phyloP scores from a whole-genome alignment of 2,888 invertebrate genomes.

The Ferrisia virgata region DNA sequence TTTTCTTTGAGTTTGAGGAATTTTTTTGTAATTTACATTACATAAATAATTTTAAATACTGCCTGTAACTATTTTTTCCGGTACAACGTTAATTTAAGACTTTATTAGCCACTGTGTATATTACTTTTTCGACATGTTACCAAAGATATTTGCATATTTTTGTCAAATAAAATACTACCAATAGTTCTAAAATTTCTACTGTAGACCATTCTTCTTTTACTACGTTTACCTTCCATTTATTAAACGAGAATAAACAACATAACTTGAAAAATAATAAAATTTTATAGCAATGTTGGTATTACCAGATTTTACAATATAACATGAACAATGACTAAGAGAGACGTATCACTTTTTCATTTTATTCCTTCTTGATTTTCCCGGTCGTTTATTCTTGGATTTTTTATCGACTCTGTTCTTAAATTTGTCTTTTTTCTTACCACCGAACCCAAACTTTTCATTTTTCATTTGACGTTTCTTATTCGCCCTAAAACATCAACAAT shows the following conservation, averaged over 20 bases:
- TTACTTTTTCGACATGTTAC: background rate
- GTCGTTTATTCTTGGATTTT: conserved; percentile 53
- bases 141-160: conserved; percentile 4
- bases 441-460: conserved; percentile 88
- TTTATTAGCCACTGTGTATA: conserved; percentile 23
- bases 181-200: background rate
- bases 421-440: conserved; percentile 87
- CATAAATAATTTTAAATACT: background rate
- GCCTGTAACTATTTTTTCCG: background rate
- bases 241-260: no score
- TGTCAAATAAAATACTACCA: background rate
- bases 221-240: no score
- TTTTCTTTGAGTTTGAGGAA: background rate
- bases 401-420: conserved; percentile 86
- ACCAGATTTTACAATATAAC: background rate
- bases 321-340: background rate
- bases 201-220: background rate
- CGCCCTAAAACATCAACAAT: background rate
- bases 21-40: background rate
- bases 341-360: background rate
- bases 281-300: background rate
- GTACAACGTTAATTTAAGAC: background rate
- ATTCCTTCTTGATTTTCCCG: conserved; percentile 8
- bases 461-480: conserved; percentile 63
- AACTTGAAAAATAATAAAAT: background rate